These are phyloP conservation scores for Chelidonichthys spinosus DNA, from an alignment of 2,797 vertebrate genomes.

Conservation along the genomic window DNA sequence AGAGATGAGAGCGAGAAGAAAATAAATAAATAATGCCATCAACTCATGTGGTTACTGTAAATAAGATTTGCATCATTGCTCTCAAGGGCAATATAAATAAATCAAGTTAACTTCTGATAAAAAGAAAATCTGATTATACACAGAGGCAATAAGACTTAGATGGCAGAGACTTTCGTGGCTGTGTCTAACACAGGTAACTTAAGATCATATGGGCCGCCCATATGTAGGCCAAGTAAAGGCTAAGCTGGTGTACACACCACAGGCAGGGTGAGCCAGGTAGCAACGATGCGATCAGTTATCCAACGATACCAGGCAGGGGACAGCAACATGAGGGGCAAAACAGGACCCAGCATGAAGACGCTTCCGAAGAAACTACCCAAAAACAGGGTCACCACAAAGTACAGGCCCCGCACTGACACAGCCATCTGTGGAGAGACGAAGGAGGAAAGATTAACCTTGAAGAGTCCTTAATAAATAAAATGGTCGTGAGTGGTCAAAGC, in stretches of 20 bases:
- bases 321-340: conserved; percentile 94
- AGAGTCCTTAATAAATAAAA: conserved; percentile 11
- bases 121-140: conserved; percentile 37
- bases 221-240: conserved; percentile 33
- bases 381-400: conserved; percentile 93
- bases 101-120: conserved; percentile 30
- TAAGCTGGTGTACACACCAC: conserved; percentile 87
- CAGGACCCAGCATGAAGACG: conserved; percentile 94
- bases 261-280: conserved; percentile 96
- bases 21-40: conserved; percentile 33
- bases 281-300: conserved; percentile 93
- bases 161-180: conserved; percentile 13
- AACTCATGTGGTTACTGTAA: conserved; percentile 18
- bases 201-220: conserved; percentile 30
- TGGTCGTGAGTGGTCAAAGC: neutral
- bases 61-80: conserved; percentile 38
- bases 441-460: neutral
- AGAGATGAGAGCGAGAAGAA: conserved; percentile 25
- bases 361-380: conserved; percentile 96
- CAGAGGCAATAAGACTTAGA: conserved; percentile 6
- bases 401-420: conserved; percentile 92
- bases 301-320: conserved; percentile 96
- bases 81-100: conserved; percentile 28
- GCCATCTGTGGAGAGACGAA: conserved; percentile 76
- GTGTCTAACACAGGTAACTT: conserved; percentile 20